Percentiles rank a stretch among this genome's conserved stretches.
Conservation (phyloP, 1,140 invertebrate genomes). For the Plectus sambesii region DNA sequence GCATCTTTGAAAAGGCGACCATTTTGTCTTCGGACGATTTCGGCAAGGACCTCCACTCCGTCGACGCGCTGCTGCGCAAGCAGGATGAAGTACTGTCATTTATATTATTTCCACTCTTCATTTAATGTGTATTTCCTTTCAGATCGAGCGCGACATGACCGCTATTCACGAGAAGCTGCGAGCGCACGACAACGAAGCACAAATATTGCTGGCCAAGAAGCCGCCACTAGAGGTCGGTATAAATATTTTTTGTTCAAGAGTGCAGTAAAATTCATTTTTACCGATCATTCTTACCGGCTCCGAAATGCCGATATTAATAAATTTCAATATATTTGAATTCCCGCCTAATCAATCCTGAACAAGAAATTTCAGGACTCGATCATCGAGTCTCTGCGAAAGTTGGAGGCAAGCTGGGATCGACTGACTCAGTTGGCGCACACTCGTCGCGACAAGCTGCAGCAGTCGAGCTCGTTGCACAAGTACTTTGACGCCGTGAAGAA, state of each 20-base stretch:
- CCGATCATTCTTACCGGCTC: too few relatives aligned
- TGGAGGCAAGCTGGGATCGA: slow-evolving; percentile 39
- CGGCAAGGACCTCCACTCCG: slow-evolving; percentile 63
- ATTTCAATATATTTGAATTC: too few relatives aligned
- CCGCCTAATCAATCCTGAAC: too few relatives aligned
- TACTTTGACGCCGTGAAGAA: slow-evolving; percentile 42
- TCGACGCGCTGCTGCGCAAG: slow-evolving; percentile 64
- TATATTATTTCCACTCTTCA: too few relatives aligned
- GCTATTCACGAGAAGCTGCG: slow-evolving; percentile 70
- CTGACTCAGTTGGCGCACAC: slow-evolving; percentile 32
- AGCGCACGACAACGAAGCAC: slow-evolving; percentile 45
- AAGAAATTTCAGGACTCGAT: slow-evolving; percentile 24
- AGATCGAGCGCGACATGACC: slow-evolving; percentile 68
- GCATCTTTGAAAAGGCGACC: slow-evolving; percentile 65
- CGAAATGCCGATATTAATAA: too few relatives aligned
- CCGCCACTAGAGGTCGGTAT: too few relatives aligned
- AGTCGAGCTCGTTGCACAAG: slow-evolving; percentile 29
- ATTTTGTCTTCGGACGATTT: slow-evolving; percentile 64
- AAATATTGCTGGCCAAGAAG: slow-evolving; percentile 32
- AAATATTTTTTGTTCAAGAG: too few relatives aligned
- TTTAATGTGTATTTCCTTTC: too few relatives aligned
- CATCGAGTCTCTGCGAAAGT: slow-evolving; percentile 32
- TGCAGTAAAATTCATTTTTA: too few relatives aligned
- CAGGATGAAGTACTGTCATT: too few relatives aligned
- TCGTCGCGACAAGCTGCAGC: slow-evolving; percentile 29